Evolutionary conservation across 2,113 vertebrate species (phyloP).

Genomic region (Neotoma lepida): DNA sequence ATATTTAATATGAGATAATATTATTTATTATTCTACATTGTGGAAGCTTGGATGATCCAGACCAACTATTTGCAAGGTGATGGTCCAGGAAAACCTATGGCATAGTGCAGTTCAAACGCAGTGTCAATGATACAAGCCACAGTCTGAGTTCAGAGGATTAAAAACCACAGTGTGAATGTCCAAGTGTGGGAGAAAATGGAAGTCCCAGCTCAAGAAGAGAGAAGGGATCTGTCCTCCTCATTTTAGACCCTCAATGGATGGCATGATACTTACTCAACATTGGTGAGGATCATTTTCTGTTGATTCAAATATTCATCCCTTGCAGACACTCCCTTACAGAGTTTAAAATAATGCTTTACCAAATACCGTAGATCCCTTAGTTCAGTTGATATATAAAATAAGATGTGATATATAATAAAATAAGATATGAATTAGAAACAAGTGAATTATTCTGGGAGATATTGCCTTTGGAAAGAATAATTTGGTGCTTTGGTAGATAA

Average conservation of each 20-base stretch:
- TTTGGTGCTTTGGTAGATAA: neutral
- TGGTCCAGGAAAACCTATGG: neutral
- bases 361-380: neutral
- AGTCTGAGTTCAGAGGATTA: neutral
- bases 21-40: too few species aligned
- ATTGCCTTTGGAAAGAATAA: neutral
- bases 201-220: neutral
- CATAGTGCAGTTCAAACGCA: neutral
- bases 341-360: neutral
- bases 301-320: neutral
- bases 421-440: neutral
- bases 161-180: neutral
- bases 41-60: neutral
- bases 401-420: neutral
- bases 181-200: neutral
- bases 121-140: neutral
- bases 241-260: neutral
- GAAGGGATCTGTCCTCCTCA: neutral
- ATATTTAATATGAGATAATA: neutral
- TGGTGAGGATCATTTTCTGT: neutral
- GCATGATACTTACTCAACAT: neutral
- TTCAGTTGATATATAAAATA: neutral
- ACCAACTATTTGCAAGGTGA: neutral
- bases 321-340: neutral
- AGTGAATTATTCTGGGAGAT: neutral